Evolutionary conservation across 2,113 vertebrate genomes (phyloP).

Genomic region (Bothrops jararaca): DNA sequence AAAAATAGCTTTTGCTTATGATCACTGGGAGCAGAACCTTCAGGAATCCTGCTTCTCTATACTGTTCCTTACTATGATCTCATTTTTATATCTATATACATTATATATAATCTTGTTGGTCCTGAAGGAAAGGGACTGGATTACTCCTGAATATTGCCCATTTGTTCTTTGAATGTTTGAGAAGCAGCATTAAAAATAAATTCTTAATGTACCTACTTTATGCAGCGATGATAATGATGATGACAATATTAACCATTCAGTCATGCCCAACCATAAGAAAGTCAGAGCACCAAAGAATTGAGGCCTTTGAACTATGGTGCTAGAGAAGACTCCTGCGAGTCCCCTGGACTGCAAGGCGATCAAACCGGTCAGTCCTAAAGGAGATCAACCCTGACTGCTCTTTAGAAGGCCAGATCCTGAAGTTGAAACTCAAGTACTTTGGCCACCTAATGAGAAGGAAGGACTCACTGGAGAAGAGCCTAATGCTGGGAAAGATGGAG

Average conservation of each 20-base stretch:
- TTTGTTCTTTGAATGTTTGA: neutral
- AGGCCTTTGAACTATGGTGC: no score
- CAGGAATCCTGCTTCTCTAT: neutral
- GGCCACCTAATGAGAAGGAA: no score
- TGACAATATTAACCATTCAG: no score
- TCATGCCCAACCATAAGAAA: neutral
- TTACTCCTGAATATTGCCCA: neutral
- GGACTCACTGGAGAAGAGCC: no score
- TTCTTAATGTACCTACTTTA: neutral
- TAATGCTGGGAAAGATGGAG: no score
- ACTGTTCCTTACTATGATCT: neutral
- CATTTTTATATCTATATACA: neutral
- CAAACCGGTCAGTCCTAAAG: no score
- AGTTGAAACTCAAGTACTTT: no score
- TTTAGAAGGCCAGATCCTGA: no score
- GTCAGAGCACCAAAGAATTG: no score
- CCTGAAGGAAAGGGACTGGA: neutral
- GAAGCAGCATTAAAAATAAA: neutral
- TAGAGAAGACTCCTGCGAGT: no score
- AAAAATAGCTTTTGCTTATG: neutral
- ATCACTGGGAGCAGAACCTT: neutral
- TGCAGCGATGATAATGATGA: neutral
- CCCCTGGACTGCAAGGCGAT: no score
- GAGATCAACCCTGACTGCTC: no score
- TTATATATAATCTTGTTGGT: neutral